Evolutionary conservation across 1,140 invertebrate genomes (phyloP).

Genomic region (Aphelenchoides fujianensis): DNA sequence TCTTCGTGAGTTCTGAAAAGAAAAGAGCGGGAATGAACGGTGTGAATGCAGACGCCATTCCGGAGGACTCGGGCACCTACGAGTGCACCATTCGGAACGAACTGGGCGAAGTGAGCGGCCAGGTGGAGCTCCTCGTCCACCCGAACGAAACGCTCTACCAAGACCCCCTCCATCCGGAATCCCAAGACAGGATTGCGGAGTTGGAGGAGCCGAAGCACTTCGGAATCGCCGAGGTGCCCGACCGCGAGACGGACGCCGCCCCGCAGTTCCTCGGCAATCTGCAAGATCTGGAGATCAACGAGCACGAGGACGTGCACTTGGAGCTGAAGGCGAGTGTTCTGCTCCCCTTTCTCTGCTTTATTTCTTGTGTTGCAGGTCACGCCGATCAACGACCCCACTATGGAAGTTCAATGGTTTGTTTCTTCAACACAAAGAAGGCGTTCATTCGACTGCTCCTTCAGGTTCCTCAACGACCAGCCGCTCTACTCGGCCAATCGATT

Average conservation of each 20-base stretch:
- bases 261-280: conserved; percentile 56
- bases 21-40: background rate
- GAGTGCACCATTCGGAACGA: conserved; percentile 53
- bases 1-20: conserved; percentile 20
- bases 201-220: conserved; percentile 72
- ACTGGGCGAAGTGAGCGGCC: conserved; percentile 50
- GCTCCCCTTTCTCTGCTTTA: background rate
- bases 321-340: conserved; percentile 41
- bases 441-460: no score
- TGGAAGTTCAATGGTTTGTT: conserved; percentile 95
- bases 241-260: conserved; percentile 52
- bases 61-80: conserved; percentile 61
- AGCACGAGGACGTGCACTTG: conserved; percentile 48
- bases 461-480: conserved; percentile 77
- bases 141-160: conserved; percentile 80
- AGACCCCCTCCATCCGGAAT: conserved; percentile 86
- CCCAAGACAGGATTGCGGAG: conserved; percentile 84
- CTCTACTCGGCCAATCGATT: conserved; percentile 78
- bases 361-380: conserved; percentile 73
- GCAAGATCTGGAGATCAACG: conserved; percentile 47
- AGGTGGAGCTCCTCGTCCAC: conserved; percentile 56
- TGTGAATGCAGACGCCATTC: conserved; percentile 28
- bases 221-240: conserved; percentile 67
- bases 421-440: conserved; percentile 4
- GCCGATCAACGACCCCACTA: conserved; percentile 89